These are phyloP conservation scores for Eubucco bourcierii DNA, from an alignment of 2,113 vertebrate species.

Conservation along the genomic window DNA sequence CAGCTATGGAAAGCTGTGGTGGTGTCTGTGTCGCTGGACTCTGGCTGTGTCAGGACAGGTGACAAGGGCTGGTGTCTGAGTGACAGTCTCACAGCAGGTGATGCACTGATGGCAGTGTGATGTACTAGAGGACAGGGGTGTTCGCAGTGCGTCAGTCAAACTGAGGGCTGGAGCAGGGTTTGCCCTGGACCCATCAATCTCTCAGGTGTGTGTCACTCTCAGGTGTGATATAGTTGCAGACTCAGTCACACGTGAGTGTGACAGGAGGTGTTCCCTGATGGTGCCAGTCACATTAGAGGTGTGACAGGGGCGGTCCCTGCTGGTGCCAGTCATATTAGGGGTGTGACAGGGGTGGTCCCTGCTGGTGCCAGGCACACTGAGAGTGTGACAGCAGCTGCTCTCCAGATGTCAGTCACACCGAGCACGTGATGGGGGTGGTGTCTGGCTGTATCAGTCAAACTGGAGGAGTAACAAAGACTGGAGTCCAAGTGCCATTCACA, in stretches of 20 bases:
- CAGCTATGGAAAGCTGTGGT: neutral
- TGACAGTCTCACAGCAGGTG: neutral
- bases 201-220: neutral
- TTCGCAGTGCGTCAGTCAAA: neutral
- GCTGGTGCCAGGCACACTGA: neutral
- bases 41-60: neutral
- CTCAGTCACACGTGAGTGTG: neutral
- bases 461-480: neutral
- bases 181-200: neutral
- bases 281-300: neutral
- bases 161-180: neutral
- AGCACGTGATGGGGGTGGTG: neutral
- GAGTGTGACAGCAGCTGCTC: neutral
- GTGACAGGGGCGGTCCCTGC: no score
- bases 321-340: no score
- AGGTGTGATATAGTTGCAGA: neutral
- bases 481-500: neutral
- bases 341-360: neutral
- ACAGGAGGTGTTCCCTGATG: no score
- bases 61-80: neutral
- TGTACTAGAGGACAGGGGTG: neutral
- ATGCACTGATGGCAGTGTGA: neutral
- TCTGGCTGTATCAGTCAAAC: neutral
- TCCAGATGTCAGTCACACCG: neutral
- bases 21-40: neutral